These are phyloP conservation scores for Drosophila ezoana DNA, from an alignment of 2,888 invertebrate genomes.

Conservation along the genomic window DNA sequence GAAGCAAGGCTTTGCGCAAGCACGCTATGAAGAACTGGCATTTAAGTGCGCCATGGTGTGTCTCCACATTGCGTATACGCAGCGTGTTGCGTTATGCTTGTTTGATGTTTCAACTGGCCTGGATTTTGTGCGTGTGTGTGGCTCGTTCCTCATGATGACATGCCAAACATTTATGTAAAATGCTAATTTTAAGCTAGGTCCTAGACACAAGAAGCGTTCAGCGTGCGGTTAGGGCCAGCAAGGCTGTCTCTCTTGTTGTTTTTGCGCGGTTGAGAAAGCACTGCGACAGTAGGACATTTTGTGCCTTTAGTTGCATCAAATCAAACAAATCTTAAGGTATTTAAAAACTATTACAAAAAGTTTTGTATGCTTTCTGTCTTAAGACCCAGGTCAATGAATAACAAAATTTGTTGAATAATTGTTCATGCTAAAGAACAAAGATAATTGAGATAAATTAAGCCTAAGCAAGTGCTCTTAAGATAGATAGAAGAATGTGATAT, in stretches of 20 bases:
- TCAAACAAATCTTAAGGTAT: neutral
- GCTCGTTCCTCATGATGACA: constrained; percentile 65
- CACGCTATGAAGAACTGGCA: constrained; percentile 35
- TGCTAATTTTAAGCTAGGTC: constrained; percentile 74
- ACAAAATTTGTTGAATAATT: no score
- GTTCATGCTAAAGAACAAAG: no score
- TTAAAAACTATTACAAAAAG: neutral
- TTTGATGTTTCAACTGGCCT: constrained; percentile 64
- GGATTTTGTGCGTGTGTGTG: constrained; percentile 32
- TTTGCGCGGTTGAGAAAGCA: constrained; percentile 9
- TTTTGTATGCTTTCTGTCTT: no score
- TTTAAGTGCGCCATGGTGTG: constrained; percentile 23
- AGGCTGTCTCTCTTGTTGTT: constrained; percentile 18
- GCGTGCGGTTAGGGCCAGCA: constrained; percentile 13
- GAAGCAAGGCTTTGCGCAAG: constrained; percentile 8
- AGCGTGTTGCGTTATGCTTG: constrained; percentile 63
- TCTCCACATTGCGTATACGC: constrained; percentile 67
- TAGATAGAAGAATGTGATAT: no score
- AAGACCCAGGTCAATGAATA: no score
- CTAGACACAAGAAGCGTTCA: constrained; percentile 48
- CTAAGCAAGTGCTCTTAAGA: no score
- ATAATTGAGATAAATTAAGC: no score
- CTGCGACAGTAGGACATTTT: constrained; percentile 20
- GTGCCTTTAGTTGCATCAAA: neutral
- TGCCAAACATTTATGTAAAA: constrained; percentile 75